These are phyloP conservation scores for Balearica regulorum DNA, from an alignment of 2,797 vertebrate genomes.

Conservation along the genomic window DNA sequence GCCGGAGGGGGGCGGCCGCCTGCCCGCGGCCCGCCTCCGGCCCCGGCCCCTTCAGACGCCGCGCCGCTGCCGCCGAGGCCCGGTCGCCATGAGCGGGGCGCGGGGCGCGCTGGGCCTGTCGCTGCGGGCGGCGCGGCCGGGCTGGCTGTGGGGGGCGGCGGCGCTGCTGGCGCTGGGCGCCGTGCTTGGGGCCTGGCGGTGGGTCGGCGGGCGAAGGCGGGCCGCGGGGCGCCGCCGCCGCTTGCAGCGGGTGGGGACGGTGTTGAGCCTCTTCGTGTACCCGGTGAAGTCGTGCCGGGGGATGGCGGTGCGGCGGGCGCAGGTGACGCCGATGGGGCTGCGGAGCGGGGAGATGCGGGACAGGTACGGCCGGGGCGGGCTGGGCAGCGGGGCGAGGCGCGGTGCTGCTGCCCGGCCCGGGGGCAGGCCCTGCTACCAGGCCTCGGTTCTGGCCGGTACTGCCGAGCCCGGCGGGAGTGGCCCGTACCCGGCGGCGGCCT, in stretches of 20 bases:
- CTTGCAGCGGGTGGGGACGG: slow-evolving; percentile 79
- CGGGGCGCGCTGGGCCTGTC: not conserved
- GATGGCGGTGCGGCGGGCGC: slow-evolving; percentile 73
- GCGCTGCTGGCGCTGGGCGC: not conserved
- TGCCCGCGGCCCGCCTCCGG: not conserved
- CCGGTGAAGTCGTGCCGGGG: slow-evolving; percentile 89
- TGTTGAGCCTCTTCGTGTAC: slow-evolving; percentile 83
- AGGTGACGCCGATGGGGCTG: slow-evolving; percentile 79
- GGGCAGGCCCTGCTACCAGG: not conserved
- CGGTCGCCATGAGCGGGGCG: not conserved
- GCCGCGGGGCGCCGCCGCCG: not conserved
- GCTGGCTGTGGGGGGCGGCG: not conserved
- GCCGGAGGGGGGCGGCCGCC: not conserved
- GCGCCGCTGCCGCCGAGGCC: too few relatives aligned
- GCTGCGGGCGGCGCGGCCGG: not conserved
- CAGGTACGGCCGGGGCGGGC: slow-evolving; percentile 72
- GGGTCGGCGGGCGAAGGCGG: not conserved
- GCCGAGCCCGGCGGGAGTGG: not conserved
- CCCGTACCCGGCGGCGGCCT: rapidly evolving
- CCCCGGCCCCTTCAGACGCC: too few relatives aligned
- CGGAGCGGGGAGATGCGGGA: slow-evolving; percentile 84
- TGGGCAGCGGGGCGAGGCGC: too few relatives aligned
- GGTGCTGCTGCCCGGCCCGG: not conserved
- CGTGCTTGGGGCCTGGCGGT: slow-evolving; percentile 30
- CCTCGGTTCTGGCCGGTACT: rapidly evolving